These are phyloP conservation scores for Glossophaga mutica DNA, from an alignment of 2,797 vertebrate genomes.

Conservation along the genomic window DNA sequence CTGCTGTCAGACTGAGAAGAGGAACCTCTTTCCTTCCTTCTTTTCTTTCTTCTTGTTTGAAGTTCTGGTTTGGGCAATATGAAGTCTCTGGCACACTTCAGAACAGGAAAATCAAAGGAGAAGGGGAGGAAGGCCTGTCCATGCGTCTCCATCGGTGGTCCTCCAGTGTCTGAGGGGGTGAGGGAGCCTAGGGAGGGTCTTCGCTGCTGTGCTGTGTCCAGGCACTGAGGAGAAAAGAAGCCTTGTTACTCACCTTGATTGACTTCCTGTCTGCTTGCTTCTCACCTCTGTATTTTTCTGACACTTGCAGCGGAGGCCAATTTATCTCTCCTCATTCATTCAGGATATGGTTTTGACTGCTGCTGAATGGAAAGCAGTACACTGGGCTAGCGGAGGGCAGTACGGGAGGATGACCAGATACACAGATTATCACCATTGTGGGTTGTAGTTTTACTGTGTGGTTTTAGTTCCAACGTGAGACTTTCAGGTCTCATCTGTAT, in stretches of 20 bases:
- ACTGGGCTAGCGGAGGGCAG: fast-evolving
- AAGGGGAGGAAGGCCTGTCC: neutral
- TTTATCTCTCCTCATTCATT: neutral
- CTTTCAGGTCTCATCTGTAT: neutral
- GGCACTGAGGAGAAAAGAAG: neutral
- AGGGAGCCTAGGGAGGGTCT: neutral
- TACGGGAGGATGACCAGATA: neutral
- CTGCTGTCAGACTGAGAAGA: neutral
- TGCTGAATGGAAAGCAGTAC: neutral
- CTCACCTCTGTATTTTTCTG: neutral
- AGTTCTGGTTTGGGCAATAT: neutral
- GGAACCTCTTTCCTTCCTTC: neutral
- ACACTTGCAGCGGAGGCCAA: neutral
- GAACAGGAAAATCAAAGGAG: neutral
- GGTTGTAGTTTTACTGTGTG: neutral
- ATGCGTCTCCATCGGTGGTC: too few relatives aligned
- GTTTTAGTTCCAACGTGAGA: neutral
- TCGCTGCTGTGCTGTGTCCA: neutral
- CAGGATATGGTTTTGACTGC: neutral
- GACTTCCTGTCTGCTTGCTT: neutral
- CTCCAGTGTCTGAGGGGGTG: neutral
- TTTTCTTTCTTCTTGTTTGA: neutral
- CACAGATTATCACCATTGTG: neutral
- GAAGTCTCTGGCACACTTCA: neutral
- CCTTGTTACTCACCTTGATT: neutral